Percentiles rank a stretch among this genome's conserved stretches.
These are phyloP conservation scores for Drosophila orena DNA, from an alignment of 1,140 invertebrate species.

Conservation along the genomic window DNA sequence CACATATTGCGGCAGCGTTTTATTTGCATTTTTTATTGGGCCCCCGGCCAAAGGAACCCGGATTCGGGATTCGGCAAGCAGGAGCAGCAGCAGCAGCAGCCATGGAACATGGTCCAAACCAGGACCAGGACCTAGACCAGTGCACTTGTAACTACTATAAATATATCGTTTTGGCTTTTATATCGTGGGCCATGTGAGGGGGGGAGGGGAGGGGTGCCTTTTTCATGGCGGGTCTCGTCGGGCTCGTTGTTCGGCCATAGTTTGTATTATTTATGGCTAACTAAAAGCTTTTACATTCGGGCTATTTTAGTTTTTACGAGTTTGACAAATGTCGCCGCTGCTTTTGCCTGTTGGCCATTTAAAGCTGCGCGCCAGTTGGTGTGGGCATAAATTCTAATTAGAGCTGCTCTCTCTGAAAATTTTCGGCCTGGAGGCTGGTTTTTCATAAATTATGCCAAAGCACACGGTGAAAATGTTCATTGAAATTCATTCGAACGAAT, in stretches of 20 bases:
- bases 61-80: background rate
- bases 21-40: slow-evolving; percentile 79
- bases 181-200: slow-evolving; percentile 19
- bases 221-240: slow-evolving; percentile 11
- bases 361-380: slow-evolving; percentile 39
- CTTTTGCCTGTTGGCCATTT: slow-evolving; percentile 9
- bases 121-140: slow-evolving; percentile 16
- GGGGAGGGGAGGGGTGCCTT: background rate
- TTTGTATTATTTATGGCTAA: slow-evolving; percentile 77
- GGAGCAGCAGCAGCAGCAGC: background rate
- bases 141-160: slow-evolving; percentile 59
- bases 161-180: slow-evolving; percentile 70
- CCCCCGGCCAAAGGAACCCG: slow-evolving; percentile 19
- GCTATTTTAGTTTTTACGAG: slow-evolving; percentile 76
- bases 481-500: no score
- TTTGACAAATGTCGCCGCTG: slow-evolving; percentile 55
- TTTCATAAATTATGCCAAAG: slow-evolving; percentile 61
- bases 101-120: background rate
- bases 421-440: slow-evolving; percentile 26
- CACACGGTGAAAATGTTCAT: slow-evolving; percentile 1
- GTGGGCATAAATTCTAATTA: slow-evolving; percentile 78
- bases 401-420: slow-evolving; percentile 27
- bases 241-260: slow-evolving; percentile 53
- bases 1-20: slow-evolving; percentile 75
- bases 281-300: slow-evolving; percentile 79